Conservation (phyloP, 2,113 vertebrate genomes). For the Morone saxatilis region DNA sequence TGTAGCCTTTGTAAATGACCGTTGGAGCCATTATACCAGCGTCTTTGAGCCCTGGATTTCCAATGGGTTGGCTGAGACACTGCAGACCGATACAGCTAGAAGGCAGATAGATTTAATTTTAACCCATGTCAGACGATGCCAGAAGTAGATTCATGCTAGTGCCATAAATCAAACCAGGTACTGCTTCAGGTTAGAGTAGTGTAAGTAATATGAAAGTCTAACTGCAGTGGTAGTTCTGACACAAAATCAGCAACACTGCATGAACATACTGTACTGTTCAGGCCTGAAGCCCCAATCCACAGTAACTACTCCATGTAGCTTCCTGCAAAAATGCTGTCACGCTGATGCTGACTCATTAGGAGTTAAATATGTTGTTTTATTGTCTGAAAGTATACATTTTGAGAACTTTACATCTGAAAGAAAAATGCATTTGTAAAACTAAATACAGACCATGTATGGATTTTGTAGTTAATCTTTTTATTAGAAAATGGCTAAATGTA, state of each 20-base stretch:
- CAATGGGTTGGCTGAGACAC: constrained; percentile 68
- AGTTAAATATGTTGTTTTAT: background rate
- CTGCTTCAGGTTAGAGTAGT: constrained; percentile 13
- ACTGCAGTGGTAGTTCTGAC: constrained; percentile 6
- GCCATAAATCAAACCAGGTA: constrained; percentile 23
- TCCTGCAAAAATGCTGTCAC: background rate
- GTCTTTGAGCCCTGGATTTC: constrained; percentile 38
- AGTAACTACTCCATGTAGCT: background rate
- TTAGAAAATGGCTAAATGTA: background rate
- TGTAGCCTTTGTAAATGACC: constrained; percentile 12
- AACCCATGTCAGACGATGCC: constrained; percentile 44
- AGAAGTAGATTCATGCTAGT: constrained; percentile 47
- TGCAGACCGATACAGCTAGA: constrained; percentile 74
- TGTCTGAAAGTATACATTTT: background rate
- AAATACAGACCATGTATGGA: background rate
- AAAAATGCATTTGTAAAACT: background rate
- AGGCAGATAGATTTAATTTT: constrained; percentile 52
- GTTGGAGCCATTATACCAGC: constrained; percentile 16
- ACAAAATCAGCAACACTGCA: constrained; percentile 36
- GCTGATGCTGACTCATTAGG: background rate
- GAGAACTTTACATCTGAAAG: background rate
- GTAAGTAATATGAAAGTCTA: background rate
- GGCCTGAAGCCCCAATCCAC: background rate
- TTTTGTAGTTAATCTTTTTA: background rate
- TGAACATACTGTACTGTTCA: constrained; percentile 9